phyloP scores from a whole-genome alignment of 2,113 vertebrate species.

The Rhinolophus ferrumequinum region DNA sequence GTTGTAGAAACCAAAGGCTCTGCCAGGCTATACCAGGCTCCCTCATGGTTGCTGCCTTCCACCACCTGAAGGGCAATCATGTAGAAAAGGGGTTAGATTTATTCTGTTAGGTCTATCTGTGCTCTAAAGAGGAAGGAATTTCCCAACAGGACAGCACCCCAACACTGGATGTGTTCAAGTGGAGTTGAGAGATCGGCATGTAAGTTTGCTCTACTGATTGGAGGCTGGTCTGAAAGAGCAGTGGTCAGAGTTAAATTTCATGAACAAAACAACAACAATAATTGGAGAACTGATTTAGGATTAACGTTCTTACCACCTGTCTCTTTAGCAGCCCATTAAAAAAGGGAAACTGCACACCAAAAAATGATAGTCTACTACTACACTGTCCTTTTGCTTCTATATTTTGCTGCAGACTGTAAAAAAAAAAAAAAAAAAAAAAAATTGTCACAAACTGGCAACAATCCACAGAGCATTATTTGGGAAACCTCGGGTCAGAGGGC shows the following conservation, averaged over 20 bases:
- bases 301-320: background rate
- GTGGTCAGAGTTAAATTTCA: background rate
- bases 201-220: background rate
- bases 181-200: background rate
- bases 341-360: background rate
- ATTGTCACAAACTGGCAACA: constrained; percentile 45
- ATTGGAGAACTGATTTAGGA: background rate
- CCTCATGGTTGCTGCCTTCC: background rate
- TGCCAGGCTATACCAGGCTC: background rate
- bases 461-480: constrained; percentile 51
- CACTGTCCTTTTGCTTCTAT: background rate
- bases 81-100: background rate
- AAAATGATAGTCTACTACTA: background rate
- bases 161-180: background rate
- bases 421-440: background rate
- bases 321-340: background rate
- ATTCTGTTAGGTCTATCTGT: background rate
- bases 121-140: background rate
- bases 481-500: constrained; percentile 32
- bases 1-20: background rate
- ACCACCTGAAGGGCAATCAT: background rate
- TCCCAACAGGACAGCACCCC: background rate
- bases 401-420: background rate
- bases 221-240: background rate
- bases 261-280: background rate